phyloP scores from a whole-genome alignment of 1,140 invertebrate genomes.

The Caenorhabditis briggsae region DNA sequence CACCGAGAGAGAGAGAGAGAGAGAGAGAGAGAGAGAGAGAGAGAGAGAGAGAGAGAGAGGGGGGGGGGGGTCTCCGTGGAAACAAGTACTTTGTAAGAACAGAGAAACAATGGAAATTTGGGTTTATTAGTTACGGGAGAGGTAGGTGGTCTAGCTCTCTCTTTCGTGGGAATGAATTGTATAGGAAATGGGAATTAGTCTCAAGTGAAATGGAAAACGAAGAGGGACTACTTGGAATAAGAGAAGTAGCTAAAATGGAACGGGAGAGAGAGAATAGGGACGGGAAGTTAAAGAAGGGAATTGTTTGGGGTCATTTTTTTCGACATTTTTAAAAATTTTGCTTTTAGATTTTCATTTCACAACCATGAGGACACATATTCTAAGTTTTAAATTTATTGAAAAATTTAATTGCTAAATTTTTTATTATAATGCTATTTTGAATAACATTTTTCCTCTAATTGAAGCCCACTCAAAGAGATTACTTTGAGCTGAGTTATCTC shows the following conservation, averaged over 20 bases:
- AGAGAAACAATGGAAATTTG: neutral
- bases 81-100: neutral
- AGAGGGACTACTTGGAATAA: neutral
- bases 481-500: too few relatives aligned
- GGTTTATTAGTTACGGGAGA: conserved; percentile 14
- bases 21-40: too few relatives aligned
- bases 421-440: too few relatives aligned
- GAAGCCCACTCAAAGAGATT: too few relatives aligned
- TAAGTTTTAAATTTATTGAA: too few relatives aligned
- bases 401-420: too few relatives aligned
- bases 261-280: neutral
- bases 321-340: too few relatives aligned
- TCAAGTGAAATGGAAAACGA: conserved; percentile 22
- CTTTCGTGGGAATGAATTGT: neutral
- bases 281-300: neutral
- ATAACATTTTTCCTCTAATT: too few relatives aligned
- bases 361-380: too few relatives aligned
- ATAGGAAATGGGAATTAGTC: conserved; percentile 23
- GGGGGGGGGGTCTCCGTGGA: neutral
- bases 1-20: too few relatives aligned
- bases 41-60: neutral
- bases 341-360: too few relatives aligned
- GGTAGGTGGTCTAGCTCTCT: neutral
- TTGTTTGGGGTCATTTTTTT: too few relatives aligned
- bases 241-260: neutral